Evolutionary conservation across 2,888 invertebrate species (phyloP).

Genomic region (Dione vanillae): DNA sequence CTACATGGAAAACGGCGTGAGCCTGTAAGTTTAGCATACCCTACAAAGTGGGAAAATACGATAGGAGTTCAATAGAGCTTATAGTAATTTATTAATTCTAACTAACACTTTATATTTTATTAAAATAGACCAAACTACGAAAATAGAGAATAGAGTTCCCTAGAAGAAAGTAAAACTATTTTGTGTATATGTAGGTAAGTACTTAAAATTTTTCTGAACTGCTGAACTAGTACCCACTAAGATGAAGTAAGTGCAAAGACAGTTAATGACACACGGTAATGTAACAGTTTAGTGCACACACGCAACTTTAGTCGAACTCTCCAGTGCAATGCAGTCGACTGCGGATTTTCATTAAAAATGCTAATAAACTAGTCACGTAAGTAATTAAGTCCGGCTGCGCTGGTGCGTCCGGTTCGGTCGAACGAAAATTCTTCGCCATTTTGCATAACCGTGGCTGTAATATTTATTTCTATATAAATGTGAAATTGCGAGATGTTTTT

Average conservation of each 20-base stretch:
- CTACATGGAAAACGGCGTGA: too few relatives aligned
- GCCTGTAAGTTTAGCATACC: too few relatives aligned
- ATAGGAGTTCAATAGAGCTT: too few relatives aligned
- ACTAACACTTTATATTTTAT: too few relatives aligned
- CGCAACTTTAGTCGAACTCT: neutral
- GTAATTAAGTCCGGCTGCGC: slow-evolving; percentile 22
- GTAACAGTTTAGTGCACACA: neutral
- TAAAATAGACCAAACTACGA: too few relatives aligned
- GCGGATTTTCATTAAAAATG: slow-evolving; percentile 34
- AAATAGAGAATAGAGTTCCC: too few relatives aligned
- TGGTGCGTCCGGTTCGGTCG: neutral
- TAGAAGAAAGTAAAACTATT: too few relatives aligned
- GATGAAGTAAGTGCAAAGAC: neutral
- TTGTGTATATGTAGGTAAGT: too few relatives aligned
- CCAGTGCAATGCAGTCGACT: slow-evolving; percentile 29
- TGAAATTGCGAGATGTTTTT: neutral
- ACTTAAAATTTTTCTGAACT: too few relatives aligned
- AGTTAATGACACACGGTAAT: neutral
- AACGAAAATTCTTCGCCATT: slow-evolving; percentile 15
- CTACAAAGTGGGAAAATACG: too few relatives aligned
- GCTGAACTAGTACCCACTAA: too few relatives aligned
- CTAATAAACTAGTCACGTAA: slow-evolving; percentile 32
- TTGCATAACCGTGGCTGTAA: neutral
- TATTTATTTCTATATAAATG: neutral
- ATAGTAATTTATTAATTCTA: too few relatives aligned